A percentile compares a stretch with the other conserved stretches of the same genome.
Conservation (phyloP, 2,113 vertebrate genomes). For the Notarius lentiginosus region DNA sequence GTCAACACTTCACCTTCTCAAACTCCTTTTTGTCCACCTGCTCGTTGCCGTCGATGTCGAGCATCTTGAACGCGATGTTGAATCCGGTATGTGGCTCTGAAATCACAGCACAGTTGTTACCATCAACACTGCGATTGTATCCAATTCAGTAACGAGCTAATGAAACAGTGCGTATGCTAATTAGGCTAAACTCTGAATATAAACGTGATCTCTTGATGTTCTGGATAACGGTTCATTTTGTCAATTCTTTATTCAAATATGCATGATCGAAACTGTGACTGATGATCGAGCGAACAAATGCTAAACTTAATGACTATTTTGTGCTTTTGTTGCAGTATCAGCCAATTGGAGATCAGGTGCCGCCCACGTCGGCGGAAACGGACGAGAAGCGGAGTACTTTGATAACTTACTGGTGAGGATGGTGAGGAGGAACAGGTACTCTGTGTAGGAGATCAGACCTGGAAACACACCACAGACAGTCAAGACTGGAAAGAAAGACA, state of each 20-base stretch:
- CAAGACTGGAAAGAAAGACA: not conserved
- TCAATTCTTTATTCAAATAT: not conserved
- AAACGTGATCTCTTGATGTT: not conserved
- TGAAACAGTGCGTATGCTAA: not conserved
- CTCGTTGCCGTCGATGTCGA: conserved; percentile 91
- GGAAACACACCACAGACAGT: conserved; percentile 50
- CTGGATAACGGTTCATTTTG: not conserved
- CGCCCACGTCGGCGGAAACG: not conserved
- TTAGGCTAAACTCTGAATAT: not conserved
- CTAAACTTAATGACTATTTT: not conserved
- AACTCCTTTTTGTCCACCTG: conserved; percentile 96
- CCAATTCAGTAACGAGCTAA: not conserved
- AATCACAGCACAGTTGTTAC: conserved; percentile 60
- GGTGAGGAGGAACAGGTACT: conserved; percentile 95
- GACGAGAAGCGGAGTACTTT: not conserved
- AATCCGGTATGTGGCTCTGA: conserved; percentile 91
- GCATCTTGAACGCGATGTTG: conserved; percentile 97
- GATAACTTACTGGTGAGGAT: conserved; percentile 92
- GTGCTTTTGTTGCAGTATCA: not conserved
- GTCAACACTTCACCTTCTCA: conserved; percentile 80
- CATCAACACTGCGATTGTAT: not conserved
- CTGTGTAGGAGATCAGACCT: conserved; percentile 97
- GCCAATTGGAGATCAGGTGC: too few species aligned
- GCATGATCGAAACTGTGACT: not conserved
- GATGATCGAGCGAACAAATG: not conserved